Evolutionary conservation across 2,888 invertebrate species (phyloP).

Genomic region (Microplitis manilae): DNA sequence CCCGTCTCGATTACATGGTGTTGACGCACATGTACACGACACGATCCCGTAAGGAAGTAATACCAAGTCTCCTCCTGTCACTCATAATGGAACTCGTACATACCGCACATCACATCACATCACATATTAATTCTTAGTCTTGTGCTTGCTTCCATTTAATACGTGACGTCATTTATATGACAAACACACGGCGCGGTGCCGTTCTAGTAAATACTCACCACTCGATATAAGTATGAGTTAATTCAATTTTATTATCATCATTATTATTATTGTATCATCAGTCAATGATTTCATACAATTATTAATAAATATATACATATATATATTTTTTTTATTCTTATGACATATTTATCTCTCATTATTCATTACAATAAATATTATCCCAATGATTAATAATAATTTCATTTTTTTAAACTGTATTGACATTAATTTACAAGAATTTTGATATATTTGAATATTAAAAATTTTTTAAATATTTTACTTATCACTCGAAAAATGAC

Average conservation of each 20-base stretch:
- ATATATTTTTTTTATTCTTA: background rate
- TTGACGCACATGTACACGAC: background rate
- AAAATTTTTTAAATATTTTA: background rate
- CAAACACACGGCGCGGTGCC: background rate
- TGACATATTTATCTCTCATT: background rate
- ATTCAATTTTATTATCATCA: background rate
- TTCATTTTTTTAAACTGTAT: background rate
- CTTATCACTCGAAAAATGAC: background rate
- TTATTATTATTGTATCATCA: background rate
- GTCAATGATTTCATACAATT: background rate
- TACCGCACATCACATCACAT: background rate
- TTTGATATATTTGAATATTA: background rate
- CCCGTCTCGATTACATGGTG: background rate
- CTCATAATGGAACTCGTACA: background rate
- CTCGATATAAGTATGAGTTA: background rate
- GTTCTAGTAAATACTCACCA: background rate
- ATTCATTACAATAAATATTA: background rate
- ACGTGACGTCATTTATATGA: background rate
- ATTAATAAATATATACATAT: background rate
- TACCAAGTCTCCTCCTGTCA: background rate
- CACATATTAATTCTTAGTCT: background rate
- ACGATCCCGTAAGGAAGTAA: slow-evolving; percentile 11
- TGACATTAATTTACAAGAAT: background rate
- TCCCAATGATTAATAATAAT: background rate
- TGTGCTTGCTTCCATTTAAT: background rate